Evolutionary conservation across 2,888 invertebrate species (phyloP), one percentile per base, ranked within the genome.

Genomic region (Cerastis rubricosa): DNA sequence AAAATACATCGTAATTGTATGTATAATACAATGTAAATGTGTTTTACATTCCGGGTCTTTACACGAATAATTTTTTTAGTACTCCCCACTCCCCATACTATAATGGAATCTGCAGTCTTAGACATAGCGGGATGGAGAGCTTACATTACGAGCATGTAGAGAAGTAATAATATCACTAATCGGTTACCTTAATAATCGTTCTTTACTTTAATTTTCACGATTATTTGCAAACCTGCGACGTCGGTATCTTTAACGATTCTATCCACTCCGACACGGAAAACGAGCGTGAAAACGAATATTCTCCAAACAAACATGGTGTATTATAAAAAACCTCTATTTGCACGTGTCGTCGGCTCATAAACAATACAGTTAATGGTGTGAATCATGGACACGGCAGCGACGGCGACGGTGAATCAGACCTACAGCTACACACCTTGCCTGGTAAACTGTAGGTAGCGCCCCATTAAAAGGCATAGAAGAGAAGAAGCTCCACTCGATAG

Each of bases 321-420:
- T 63, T 68, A 77, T 65, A 74, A 76, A 71, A 82, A 81, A 49
- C 51, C 71, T 70, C 59, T 66, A 51, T 84, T 80, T 80, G 75
- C 84, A 84, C 81, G 83, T 84, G 83, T 84, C 83, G 80, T 73
- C 84, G 74, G 70, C 71, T 84, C 80, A 72, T 83, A 84, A 87
- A 84, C 80, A 78, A 75, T 81, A 85, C 76, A 70, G 83, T 81
- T 86, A 83, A 84, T 81, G 69, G 77, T 72, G 75, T 89, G 89
- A 89, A 83, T 87, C 89, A 89, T 79, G 81, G 25, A 71, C 81
- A 67, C 57, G 80, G 70, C 74, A 76, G 67, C 57, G 80, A 54
- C 63, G 83, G 57, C 65, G 76, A 51, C 80, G 75, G 68, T 85
- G 88, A 87, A 84, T 88, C 88, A 88, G 78, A 78, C 74, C 49